Evolutionary conservation across 1,140 invertebrate genomes (phyloP).

Genomic region (Lasioglossum albipes): DNA sequence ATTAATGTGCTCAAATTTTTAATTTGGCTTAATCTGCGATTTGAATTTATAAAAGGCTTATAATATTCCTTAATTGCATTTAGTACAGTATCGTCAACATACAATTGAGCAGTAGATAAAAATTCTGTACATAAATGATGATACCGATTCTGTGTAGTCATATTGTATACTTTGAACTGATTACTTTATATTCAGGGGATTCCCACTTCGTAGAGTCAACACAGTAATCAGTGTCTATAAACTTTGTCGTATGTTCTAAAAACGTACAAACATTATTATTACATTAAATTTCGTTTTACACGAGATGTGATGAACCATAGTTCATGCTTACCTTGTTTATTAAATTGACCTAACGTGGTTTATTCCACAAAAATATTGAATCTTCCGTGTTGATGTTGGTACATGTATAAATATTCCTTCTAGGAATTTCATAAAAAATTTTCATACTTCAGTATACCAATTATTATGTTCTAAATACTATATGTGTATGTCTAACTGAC

Average conservation of each 20-base stretch:
- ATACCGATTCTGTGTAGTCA: conserved; percentile 5
- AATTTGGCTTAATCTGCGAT: conserved; percentile 61
- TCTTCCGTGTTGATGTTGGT: neutral
- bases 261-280: neutral
- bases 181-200: neutral
- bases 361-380: neutral
- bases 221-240: neutral
- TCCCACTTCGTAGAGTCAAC: neutral
- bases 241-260: neutral
- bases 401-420: too few relatives aligned
- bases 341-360: too few relatives aligned
- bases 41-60: conserved; percentile 60
- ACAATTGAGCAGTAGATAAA: neutral
- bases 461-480: neutral
- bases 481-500: neutral
- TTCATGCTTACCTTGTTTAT: neutral
- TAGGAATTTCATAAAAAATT: too few relatives aligned
- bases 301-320: neutral
- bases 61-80: conserved; percentile 62
- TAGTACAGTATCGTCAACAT: conserved; percentile 32
- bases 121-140: conserved; percentile 30
- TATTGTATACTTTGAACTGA: too few relatives aligned
- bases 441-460: too few relatives aligned
- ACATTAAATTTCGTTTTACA: neutral
- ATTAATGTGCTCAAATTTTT: conserved; percentile 64